phyloP scores from a whole-genome alignment of 1,140 invertebrate species.

The Sycobia sp. region DNA sequence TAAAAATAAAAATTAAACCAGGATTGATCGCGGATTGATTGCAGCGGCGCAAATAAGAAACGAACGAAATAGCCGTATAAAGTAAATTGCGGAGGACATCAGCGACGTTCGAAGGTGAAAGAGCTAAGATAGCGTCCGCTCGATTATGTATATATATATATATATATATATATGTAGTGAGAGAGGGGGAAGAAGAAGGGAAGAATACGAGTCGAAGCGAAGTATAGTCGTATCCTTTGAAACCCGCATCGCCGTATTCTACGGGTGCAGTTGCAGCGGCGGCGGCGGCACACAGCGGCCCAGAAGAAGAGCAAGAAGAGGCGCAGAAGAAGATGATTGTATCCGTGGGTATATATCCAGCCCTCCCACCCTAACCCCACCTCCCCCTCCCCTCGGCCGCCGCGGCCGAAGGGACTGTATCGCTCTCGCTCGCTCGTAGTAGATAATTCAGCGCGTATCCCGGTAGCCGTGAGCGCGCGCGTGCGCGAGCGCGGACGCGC shows the following conservation, averaged over 20 bases:
- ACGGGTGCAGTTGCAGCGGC: background rate
- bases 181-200: background rate
- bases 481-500: constrained; percentile 58
- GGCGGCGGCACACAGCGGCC: background rate
- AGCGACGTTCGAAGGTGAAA: background rate
- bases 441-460: constrained; percentile 61
- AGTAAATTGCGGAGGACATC: background rate
- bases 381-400: no score
- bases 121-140: background rate
- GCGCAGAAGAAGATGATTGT: constrained; percentile 41
- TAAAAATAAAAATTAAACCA: no score
- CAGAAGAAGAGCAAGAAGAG: constrained; percentile 33
- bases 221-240: no score
- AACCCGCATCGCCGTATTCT: background rate
- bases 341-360: constrained; percentile 45
- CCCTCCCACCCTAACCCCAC: no score
- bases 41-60: no score
- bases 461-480: constrained; percentile 59
- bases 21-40: no score
- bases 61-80: no score
- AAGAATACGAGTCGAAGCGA: background rate
- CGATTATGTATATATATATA: no score
- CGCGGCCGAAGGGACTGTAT: constrained; percentile 51
- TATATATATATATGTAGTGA: no score
- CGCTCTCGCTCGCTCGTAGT: constrained; percentile 36